Percentiles rank a stretch among this genome's conserved stretches.
phyloP scores from a whole-genome alignment of 2,797 vertebrate genomes.

The Todus mexicanus region DNA sequence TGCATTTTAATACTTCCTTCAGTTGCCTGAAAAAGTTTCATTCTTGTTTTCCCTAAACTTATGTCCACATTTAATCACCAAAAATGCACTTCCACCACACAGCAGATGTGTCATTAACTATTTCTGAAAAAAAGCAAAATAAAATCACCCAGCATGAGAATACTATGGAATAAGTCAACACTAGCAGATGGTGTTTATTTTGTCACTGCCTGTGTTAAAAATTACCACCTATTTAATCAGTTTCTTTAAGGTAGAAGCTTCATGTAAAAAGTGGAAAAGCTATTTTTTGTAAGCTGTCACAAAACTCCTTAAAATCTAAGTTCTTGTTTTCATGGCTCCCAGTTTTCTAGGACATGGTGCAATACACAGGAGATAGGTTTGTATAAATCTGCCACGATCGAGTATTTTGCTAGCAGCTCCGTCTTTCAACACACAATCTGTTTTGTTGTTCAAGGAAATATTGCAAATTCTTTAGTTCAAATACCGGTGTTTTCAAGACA shows the following conservation, averaged over 20 bases:
- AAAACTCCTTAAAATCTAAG: conserved; percentile 72
- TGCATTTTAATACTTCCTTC: not conserved
- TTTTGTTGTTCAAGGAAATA: conserved; percentile 67
- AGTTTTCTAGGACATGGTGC: conserved; percentile 78
- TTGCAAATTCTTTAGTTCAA: conserved; percentile 44
- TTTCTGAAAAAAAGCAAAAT: conserved; percentile 79
- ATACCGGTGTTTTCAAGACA: not conserved
- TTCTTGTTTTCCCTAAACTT: conserved; percentile 51
- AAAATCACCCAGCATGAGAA: conserved; percentile 79
- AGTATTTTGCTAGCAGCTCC: conserved; percentile 81
- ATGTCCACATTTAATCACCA: conserved; percentile 62
- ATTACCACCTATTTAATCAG: conserved; percentile 78
- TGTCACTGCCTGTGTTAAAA: conserved; percentile 84
- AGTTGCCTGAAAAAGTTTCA: not conserved
- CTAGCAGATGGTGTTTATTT: conserved; percentile 94
- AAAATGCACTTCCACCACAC: conserved; percentile 61
- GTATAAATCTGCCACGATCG: conserved; percentile 85
- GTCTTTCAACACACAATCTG: conserved; percentile 67
- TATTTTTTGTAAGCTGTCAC: conserved; percentile 72
- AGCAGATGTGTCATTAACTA: conserved; percentile 83
- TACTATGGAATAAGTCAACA: conserved; percentile 72
- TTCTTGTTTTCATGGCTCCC: conserved; percentile 76
- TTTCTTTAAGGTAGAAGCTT: conserved; percentile 74
- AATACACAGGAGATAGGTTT: conserved; percentile 76
- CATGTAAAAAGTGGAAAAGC: conserved; percentile 72